phyloP scores from a whole-genome alignment of 2,888 invertebrate species.

The Euphydryas editha region DNA sequence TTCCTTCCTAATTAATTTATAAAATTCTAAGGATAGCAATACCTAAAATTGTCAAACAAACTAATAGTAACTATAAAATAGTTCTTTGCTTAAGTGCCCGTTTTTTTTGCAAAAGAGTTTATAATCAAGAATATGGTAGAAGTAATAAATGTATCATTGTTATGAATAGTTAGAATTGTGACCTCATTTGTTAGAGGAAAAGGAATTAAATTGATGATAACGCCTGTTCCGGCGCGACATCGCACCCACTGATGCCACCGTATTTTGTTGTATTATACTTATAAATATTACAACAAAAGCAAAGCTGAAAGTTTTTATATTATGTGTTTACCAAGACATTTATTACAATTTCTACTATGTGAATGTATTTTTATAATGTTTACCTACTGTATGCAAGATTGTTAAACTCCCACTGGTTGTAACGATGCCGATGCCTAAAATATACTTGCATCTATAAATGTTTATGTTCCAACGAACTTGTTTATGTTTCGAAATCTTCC shows the following conservation, averaged over 20 bases:
- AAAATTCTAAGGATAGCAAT: too few relatives aligned
- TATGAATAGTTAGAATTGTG: slow-evolving; percentile 66
- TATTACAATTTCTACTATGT: background rate
- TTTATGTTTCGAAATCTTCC: slow-evolving; percentile 71
- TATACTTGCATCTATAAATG: slow-evolving; percentile 68
- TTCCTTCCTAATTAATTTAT: too few relatives aligned
- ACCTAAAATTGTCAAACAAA: too few relatives aligned
- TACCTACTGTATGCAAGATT: slow-evolving; percentile 5
- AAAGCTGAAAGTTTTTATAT: background rate
- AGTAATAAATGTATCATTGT: slow-evolving; percentile 42
- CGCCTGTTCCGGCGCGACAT: slow-evolving; percentile 57
- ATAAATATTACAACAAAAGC: background rate
- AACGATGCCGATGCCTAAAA: slow-evolving; percentile 67
- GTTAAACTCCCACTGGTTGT: slow-evolving; percentile 18
- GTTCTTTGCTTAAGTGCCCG: too few relatives aligned
- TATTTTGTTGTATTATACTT: slow-evolving; percentile 13
- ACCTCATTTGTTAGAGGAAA: slow-evolving; percentile 81
- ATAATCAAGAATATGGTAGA: too few relatives aligned
- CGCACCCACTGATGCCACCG: slow-evolving; percentile 35
- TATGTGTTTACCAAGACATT: background rate
- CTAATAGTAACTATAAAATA: too few relatives aligned
- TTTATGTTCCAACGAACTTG: slow-evolving; percentile 74
- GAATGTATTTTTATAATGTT: background rate
- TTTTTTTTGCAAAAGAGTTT: too few relatives aligned
- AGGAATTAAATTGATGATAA: slow-evolving; percentile 79